Evolutionary conservation across 2,888 invertebrate genomes (phyloP).

Genomic region (Caenorhabditis sp.): DNA sequence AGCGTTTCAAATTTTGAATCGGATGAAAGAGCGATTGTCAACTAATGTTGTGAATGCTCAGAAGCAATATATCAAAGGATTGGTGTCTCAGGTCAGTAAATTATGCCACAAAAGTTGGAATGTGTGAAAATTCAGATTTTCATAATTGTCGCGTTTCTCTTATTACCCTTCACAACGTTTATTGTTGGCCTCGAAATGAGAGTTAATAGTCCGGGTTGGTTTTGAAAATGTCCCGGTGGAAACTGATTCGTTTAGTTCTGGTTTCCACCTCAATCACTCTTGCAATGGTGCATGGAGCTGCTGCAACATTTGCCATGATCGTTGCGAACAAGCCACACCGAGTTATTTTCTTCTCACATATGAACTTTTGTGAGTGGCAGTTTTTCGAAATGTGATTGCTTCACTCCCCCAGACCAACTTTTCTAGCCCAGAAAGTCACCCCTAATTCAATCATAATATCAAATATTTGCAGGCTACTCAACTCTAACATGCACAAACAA

Average conservation of each 20-base stretch:
- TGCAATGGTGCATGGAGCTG: constrained; percentile 49
- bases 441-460: not conserved
- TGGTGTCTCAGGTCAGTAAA: constrained; percentile 37
- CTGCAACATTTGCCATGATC: constrained; percentile 42
- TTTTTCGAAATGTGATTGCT: too few relatives aligned
- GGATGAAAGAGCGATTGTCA: constrained; percentile 26
- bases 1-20: constrained; percentile 39
- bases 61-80: constrained; percentile 39
- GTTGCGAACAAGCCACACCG: constrained; percentile 54
- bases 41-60: constrained; percentile 24
- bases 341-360: constrained; percentile 23
- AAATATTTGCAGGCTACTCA: constrained; percentile 5
- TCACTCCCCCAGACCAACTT: not conserved
- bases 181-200: constrained; percentile 42
- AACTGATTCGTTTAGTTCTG: constrained; percentile 23
- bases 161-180: constrained; percentile 29
- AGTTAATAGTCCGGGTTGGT: constrained; percentile 28
- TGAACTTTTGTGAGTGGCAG: constrained; percentile 22
- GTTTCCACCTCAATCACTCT: constrained; percentile 29
- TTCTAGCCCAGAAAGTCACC: not conserved
- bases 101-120: too few relatives aligned
- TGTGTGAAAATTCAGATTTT: constrained; percentile 14
- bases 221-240: not conserved
- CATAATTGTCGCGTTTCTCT: constrained; percentile 36
- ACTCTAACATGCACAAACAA: constrained; percentile 20